phyloP scores from a whole-genome alignment of 1,140 invertebrate species.

The Drosophila aff. region DNA sequence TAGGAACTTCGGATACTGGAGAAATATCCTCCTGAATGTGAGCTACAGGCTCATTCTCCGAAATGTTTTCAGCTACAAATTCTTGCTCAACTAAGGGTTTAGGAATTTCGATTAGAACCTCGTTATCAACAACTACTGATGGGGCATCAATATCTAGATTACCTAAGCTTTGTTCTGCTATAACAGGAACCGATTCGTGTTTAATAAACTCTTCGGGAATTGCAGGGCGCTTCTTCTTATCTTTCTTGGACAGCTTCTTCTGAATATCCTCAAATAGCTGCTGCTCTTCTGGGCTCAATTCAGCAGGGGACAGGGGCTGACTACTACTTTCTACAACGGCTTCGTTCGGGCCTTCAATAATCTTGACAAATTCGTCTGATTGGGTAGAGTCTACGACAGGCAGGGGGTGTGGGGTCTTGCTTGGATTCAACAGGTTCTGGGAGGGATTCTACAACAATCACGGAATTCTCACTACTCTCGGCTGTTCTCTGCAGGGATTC shows the following conservation, averaged over 20 bases:
- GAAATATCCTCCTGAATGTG: slow-evolving; percentile 36
- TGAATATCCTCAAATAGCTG: slow-evolving; percentile 79
- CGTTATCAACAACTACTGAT: slow-evolving; percentile 20
- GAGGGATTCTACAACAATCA: slow-evolving; percentile 33
- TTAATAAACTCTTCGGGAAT: slow-evolving; percentile 79
- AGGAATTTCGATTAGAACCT: slow-evolving; percentile 30
- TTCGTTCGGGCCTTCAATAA: neutral
- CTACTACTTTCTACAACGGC: slow-evolving; percentile 21
- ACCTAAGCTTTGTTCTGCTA: slow-evolving; percentile 44
- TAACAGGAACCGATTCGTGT: slow-evolving; percentile 58
- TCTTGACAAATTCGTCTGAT: slow-evolving; percentile 6
- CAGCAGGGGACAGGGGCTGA: slow-evolving; percentile 36
- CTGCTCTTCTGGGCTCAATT: slow-evolving; percentile 74
- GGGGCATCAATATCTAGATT: slow-evolving; percentile 23
- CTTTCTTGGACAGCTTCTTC: slow-evolving; percentile 81
- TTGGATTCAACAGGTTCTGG: slow-evolving; percentile 32
- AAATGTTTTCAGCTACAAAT: slow-evolving; percentile 35
- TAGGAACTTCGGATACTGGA: slow-evolving; percentile 25
- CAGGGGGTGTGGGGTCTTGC: slow-evolving; percentile 1
- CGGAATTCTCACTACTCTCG: slow-evolving; percentile 46
- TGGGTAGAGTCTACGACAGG: neutral
- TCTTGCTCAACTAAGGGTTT: slow-evolving; percentile 17
- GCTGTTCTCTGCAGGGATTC: slow-evolving; percentile 58
- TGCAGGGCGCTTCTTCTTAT: slow-evolving; percentile 80
- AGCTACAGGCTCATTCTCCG: slow-evolving; percentile 38